Evolutionary conservation across 2,888 invertebrate species (phyloP), one percentile per base, ranked within the genome.

Genomic region (Patella caerulea): DNA sequence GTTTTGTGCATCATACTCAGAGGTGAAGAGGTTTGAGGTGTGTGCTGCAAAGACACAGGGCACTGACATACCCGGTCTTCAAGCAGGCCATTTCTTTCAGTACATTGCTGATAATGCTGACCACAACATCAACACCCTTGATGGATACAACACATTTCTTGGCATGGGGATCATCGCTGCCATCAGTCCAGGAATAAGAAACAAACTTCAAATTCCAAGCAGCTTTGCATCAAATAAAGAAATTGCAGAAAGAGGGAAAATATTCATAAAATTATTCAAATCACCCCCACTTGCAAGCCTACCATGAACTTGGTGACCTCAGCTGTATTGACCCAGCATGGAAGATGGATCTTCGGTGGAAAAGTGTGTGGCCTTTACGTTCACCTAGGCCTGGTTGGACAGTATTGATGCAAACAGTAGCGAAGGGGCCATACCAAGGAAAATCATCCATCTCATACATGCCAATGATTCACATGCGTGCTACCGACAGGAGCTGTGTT

Each of bases 361-460:
- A 24, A 24, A 24, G 24, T 65, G 65, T 65, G 24, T 82, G 81
- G 80, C 69, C 78, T 17, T 19, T 81, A 17, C 59, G 69, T 7
- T 59, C 76, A 24, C 74, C 75, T 34, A 73, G 72, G 14, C 83
- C 82, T 56, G 74, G 69, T 5, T 85, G 85, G 83, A 79, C 81
- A 19, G 84, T 82, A 4, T 54, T 79, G 14, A 85, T 84, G 85
- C 83, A 86, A 76, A 70, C 53, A 53, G 54, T 81, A 2, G 69
- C 69, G 24, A 73, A 76, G 2, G 83, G 80, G 17, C 70, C 65
- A 11, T 78, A 81, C 71, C 83, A 81, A 52, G 85, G 84, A 9
- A 78, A 83, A 79, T 77, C 83, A 2, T n/a, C 74, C 12, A 55
- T 82, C 7, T 45, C 69, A 34, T 82, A 76, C 73, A 65, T 82